Evolutionary conservation across 2,888 invertebrate species (phyloP).

Genomic region (Pachymerium ferrugineum): DNA sequence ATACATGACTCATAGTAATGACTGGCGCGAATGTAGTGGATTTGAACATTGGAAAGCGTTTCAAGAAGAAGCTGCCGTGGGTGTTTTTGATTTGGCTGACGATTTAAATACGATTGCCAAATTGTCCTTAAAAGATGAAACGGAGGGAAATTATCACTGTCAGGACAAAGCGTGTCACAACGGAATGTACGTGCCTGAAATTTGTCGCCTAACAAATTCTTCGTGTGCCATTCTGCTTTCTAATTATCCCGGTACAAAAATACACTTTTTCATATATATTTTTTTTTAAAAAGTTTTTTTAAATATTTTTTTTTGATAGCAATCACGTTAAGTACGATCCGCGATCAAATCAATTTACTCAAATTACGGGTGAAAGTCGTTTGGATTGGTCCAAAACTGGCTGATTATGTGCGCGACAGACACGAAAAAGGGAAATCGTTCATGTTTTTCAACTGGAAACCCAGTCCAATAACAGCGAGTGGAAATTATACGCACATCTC

Average conservation of each 20-base stretch:
- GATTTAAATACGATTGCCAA: constrained; percentile 28
- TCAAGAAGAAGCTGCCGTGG: constrained; percentile 49
- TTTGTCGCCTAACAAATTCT: constrained; percentile 48
- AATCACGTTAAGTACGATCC: constrained; percentile 34
- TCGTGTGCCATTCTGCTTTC: constrained; percentile 51
- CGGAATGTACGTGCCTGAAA: constrained; percentile 57
- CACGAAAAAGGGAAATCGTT: constrained; percentile 48
- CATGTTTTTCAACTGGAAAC: constrained; percentile 63
- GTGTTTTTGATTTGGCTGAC: constrained; percentile 51
- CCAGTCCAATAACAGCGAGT: constrained; percentile 51
- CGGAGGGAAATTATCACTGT: constrained; percentile 47
- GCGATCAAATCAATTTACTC: constrained; percentile 57
- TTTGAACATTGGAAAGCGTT: constrained; percentile 58
- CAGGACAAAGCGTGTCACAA: constrained; percentile 51
- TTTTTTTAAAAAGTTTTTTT: background rate
- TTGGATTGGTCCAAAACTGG: constrained; percentile 62
- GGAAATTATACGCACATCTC: constrained; percentile 56
- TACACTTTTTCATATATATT: background rate
- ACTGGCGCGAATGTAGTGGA: constrained; percentile 40
- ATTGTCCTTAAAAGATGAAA: background rate
- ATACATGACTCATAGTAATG: constrained; percentile 42
- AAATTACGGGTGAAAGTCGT: constrained; percentile 60
- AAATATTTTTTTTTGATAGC: background rate
- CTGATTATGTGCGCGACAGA: constrained; percentile 43
- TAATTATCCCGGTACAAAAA: constrained; percentile 47